Conservation (phyloP, 2,888 invertebrate species). For the Phortica magna region DNA sequence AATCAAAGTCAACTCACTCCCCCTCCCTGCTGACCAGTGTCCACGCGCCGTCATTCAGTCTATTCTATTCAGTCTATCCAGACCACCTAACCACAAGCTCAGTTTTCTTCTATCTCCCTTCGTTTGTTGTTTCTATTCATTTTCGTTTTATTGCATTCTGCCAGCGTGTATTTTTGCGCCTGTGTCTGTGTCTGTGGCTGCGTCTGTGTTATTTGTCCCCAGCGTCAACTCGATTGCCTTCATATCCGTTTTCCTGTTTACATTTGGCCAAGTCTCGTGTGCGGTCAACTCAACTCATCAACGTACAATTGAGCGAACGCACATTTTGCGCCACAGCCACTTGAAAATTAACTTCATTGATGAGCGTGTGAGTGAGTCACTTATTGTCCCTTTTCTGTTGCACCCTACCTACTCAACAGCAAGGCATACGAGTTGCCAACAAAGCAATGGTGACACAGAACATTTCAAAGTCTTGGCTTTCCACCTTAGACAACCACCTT, state of each 20-base stretch:
- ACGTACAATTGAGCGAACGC: neutral
- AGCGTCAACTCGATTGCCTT: slow-evolving; percentile 16
- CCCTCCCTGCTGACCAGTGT: neutral
- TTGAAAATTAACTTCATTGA: slow-evolving; percentile 64
- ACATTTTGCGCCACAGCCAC: slow-evolving; percentile 35
- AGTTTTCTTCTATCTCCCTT: neutral
- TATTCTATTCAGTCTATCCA: neutral
- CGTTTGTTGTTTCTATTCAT: too few relatives aligned
- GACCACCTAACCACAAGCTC: neutral
- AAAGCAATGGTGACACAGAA: too few relatives aligned
- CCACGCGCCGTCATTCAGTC: neutral
- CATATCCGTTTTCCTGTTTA: slow-evolving; percentile 33
- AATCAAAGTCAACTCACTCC: neutral
- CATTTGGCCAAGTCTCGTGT: slow-evolving; percentile 11
- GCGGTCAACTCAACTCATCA: slow-evolving; percentile 8
- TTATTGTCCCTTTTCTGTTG: slow-evolving; percentile 27
- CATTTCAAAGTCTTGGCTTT: too few relatives aligned
- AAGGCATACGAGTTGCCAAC: neutral
- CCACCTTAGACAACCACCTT: too few relatives aligned
- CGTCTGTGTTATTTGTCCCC: neutral
- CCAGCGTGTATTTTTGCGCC: neutral
- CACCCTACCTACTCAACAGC: neutral
- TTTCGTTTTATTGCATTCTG: neutral
- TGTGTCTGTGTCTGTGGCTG: neutral
- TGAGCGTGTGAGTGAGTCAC: slow-evolving; percentile 14